Evolutionary conservation across 2,113 vertebrate species (phyloP).

Genomic region (Tragelaphus buxtoni): DNA sequence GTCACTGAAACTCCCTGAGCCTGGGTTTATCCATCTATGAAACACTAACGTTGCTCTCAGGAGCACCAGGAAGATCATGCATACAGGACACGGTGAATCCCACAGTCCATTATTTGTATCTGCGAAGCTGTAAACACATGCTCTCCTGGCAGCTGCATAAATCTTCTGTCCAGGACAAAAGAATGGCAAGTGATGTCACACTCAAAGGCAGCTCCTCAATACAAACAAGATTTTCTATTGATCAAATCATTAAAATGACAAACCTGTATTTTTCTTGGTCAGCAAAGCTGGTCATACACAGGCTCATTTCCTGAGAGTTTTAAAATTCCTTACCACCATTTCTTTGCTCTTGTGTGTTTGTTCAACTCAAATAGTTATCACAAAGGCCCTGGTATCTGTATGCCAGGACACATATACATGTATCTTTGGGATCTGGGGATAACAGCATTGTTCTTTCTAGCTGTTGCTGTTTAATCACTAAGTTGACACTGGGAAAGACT

Average conservation of each 20-base stretch:
- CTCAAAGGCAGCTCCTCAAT: not conserved
- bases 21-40: not conserved
- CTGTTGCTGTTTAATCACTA: not conserved
- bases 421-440: not conserved
- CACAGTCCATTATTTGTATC: not conserved
- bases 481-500: not conserved
- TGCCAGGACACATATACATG: accelerated
- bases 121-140: not conserved
- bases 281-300: not conserved
- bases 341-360: not conserved
- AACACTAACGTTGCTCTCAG: not conserved
- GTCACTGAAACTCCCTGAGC: not conserved
- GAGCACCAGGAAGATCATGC: not conserved
- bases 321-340: not conserved
- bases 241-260: not conserved
- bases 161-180: not conserved
- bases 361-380: not conserved
- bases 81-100: accelerated
- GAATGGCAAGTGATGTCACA: not conserved
- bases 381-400: not conserved
- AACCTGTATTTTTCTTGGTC: not conserved
- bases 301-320: not conserved
- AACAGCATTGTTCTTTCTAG: not conserved
- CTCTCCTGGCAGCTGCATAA: not conserved
- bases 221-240: not conserved